A percentile compares a stretch with the other conserved stretches of the same genome.
These are phyloP conservation scores for Sinhomidia bicolor DNA, from an alignment of 2,888 invertebrate species.

Conservation along the genomic window DNA sequence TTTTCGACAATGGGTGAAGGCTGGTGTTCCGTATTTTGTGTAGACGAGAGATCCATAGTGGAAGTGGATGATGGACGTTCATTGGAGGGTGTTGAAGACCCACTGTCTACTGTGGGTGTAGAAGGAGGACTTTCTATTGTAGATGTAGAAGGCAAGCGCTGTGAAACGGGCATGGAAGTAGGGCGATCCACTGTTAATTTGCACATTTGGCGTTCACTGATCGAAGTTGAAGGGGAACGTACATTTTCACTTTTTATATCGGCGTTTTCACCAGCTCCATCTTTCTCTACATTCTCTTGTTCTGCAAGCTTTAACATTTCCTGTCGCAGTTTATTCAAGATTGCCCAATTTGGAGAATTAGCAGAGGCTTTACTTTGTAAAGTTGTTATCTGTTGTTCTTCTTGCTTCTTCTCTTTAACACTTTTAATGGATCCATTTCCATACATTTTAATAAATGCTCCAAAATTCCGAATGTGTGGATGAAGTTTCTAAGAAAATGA, in stretches of 20 bases:
- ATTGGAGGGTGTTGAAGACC: too few relatives aligned
- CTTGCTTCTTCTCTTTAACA: constrained; percentile 94
- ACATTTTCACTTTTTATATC: too few relatives aligned
- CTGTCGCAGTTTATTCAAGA: constrained; percentile 90
- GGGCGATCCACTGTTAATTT: too few relatives aligned
- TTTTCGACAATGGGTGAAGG: too few relatives aligned
- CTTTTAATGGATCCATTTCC: constrained; percentile 95
- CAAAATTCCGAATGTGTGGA: constrained; percentile 97
- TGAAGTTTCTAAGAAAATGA: constrained; percentile 87
- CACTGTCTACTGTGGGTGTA: too few relatives aligned
- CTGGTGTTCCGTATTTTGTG: too few relatives aligned
- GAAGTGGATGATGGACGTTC: too few relatives aligned
- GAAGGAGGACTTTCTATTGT: too few relatives aligned
- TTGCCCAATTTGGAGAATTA: constrained; percentile 95
- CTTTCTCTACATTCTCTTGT: constrained; percentile 13
- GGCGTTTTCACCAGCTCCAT: neutral
- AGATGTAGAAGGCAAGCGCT: neutral
- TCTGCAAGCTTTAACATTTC: constrained; percentile 90
- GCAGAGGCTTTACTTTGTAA: constrained; percentile 93
- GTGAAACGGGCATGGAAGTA: too few relatives aligned
- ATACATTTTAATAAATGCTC: constrained; percentile 95
- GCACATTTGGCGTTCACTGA: too few relatives aligned
- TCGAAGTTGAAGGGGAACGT: too few relatives aligned
- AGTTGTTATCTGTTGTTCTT: constrained; percentile 95
- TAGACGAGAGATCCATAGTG: too few relatives aligned